Percentiles rank a stretch among this genome's conserved stretches.
Conservation (phyloP, 2,888 invertebrate species). For the Microplitis deprimator region DNA sequence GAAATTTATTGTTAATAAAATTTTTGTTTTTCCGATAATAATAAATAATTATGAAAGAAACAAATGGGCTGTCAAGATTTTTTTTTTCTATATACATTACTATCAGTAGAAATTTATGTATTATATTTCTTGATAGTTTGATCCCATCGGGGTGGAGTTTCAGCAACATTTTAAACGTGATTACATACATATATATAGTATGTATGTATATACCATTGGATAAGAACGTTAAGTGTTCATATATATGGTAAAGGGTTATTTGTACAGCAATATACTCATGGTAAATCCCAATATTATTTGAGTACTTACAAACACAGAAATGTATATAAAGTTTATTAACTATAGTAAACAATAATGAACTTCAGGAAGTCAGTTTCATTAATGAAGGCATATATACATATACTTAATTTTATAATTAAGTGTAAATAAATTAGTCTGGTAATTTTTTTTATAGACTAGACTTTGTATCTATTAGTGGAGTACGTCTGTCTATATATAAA, state of each 20-base stretch:
- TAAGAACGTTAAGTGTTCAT: conserved; percentile 22
- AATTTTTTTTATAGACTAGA: not conserved
- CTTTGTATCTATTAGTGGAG: not conserved
- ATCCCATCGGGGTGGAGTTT: conserved; percentile 28
- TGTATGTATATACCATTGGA: conserved; percentile 2
- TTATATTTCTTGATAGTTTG: conserved; percentile 22
- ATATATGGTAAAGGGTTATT: conserved; percentile 25
- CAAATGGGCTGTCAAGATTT: not conserved
- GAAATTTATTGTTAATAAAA: too few species aligned
- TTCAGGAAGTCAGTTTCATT: not conserved
- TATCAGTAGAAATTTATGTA: not conserved
- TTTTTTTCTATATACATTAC: not conserved
- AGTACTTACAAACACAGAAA: not conserved
- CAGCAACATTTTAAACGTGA: not conserved
- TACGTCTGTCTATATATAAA: not conserved
- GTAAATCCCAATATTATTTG: conserved; percentile 13
- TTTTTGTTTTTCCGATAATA: too few species aligned
- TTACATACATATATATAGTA: not conserved
- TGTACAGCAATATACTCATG: not conserved
- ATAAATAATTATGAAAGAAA: too few species aligned
- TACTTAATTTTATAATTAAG: not conserved
- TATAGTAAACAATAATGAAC: not conserved
- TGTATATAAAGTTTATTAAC: not conserved
- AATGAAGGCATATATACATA: not conserved
- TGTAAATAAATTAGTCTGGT: not conserved